Evolutionary conservation across 2,113 vertebrate species (phyloP), one percentile per base, ranked within the genome.

Genomic region (Falcunculus frontatus): DNA sequence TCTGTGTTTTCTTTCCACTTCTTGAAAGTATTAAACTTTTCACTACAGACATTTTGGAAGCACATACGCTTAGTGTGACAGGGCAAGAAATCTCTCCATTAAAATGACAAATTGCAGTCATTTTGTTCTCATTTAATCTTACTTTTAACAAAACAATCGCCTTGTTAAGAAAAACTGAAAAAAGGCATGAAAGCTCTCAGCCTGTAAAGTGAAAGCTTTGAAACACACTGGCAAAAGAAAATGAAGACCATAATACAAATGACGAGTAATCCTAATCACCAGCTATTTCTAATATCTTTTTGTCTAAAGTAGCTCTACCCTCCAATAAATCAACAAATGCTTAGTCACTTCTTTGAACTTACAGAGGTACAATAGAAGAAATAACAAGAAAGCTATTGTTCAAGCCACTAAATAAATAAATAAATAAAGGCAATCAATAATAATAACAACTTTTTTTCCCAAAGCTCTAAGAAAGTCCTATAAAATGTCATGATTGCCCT

Each of bases 91-190:
- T 79, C 32, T 67, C 86, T 57, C 73, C 18, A 14, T 87, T 91
- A 78, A 44, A n/a, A 75, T 76, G 93, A 94, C 87, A 94, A 93
- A 95, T 52, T 65, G 73, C 69, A 76, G 44, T 60, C n/a, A 86
- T 63, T 94, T 89, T 70, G 41, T 73, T 85, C 86, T 85, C 7
- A 3, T 73, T 85, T 82, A 87, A 70, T 93, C 84, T 86, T 79
- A 84, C 52, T 75, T 94, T 76, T 93, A 94, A 55, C 47, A 86
- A 95, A 96, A 94, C 75, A 93, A 84, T 84, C 75, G 47, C 33
- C 46, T 86, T 67, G 27, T 41, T 81, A 74, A 77, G 60, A 47
- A 81, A 90, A 88, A 57, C 22, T 52, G 42, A 50, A 78, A 94
- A 62, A 82, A 81, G 42, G 57, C 30, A 77, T 64, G 81, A 83